phyloP scores from a whole-genome alignment of 2,888 invertebrate genomes.

The Ornithoptera priamus region DNA sequence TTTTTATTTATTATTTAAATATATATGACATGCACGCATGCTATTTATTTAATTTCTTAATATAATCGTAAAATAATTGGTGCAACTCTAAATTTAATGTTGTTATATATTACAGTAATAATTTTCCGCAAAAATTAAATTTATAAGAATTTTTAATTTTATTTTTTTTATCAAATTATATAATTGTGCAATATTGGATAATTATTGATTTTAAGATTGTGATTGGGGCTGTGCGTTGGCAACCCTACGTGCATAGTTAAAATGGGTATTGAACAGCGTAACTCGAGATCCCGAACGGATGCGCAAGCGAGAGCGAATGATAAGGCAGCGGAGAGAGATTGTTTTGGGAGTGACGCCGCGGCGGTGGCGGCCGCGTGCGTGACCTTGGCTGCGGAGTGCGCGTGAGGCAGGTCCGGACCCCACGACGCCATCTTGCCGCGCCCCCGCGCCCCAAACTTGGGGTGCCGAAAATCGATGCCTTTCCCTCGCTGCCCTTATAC shows the following conservation, averaged over 20 bases:
- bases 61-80: no score
- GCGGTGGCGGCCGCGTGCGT: constrained; percentile 55
- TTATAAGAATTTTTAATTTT: no score
- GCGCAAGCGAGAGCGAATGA: constrained; percentile 47
- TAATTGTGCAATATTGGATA: no score
- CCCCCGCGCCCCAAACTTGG: constrained; percentile 43
- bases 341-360: constrained; percentile 64
- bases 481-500: constrained; percentile 65
- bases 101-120: no score
- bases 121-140: no score
- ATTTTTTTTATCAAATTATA: no score
- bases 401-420: constrained; percentile 75
- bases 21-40: no score
- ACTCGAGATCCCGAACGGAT: constrained; percentile 54
- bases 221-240: constrained; percentile 21
- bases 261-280: constrained; percentile 57
- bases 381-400: constrained; percentile 68
- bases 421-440: constrained; percentile 70
- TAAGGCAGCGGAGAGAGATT: constrained; percentile 55
- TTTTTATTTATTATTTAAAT: background rate
- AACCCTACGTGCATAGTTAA: constrained; percentile 48
- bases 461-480: constrained; percentile 77
- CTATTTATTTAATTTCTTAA: no score
- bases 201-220: no score
- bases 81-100: no score